Evolutionary conservation across 1,140 invertebrate genomes (phyloP).

Genomic region (Sinella curviseta): DNA sequence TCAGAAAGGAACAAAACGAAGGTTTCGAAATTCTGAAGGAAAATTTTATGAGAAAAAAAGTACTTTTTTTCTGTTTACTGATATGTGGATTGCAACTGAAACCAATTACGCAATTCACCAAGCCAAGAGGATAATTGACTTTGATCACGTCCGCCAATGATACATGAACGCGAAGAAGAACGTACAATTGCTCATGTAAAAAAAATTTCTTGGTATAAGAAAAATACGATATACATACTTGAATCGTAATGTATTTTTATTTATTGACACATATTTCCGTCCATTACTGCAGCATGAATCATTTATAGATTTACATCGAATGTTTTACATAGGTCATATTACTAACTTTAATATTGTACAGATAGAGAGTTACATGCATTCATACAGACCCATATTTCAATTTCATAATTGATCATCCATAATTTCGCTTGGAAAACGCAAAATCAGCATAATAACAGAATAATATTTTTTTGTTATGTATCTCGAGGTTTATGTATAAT

Average conservation of each 20-base stretch:
- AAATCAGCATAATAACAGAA: too few relatives aligned
- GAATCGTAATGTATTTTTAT: too few relatives aligned
- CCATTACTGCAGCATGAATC: too few relatives aligned
- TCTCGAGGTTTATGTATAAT: neutral
- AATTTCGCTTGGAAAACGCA: neutral
- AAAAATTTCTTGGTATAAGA: too few relatives aligned
- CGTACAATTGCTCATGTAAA: too few relatives aligned
- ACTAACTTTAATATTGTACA: too few relatives aligned
- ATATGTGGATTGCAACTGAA: conserved; percentile 11
- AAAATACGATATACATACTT: too few relatives aligned
- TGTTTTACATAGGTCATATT: too few relatives aligned
- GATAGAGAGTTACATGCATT: too few relatives aligned
- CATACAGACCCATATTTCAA: too few relatives aligned
- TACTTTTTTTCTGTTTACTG: conserved; percentile 1
- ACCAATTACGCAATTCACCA: conserved; percentile 11
- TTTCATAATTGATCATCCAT: neutral
- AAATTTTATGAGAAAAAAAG: conserved; percentile 9
- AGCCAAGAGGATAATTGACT: conserved; percentile 15
- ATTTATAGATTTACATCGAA: neutral
- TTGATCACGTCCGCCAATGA: conserved; percentile 16
- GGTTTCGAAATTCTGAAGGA: neutral
- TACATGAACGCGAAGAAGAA: too few relatives aligned
- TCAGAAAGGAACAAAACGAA: neutral
- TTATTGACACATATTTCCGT: too few relatives aligned
- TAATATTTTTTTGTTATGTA: neutral